Percentiles rank a stretch among this genome's conserved stretches.
Conservation (phyloP, 1,140 invertebrate genomes). For the Melanaphis sacchari region DNA sequence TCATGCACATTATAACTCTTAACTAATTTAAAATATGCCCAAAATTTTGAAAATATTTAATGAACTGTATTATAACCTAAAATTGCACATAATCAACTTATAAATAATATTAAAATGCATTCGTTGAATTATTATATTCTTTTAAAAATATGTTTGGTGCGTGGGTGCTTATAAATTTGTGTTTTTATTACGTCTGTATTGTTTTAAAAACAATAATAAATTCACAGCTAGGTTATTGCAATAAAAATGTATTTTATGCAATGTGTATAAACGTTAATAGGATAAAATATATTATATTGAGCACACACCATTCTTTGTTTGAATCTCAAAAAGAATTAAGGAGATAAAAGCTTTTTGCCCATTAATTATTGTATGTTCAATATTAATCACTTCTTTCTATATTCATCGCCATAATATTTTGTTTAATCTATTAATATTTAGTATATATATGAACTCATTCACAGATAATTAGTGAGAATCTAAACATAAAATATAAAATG, state of each 20-base stretch:
- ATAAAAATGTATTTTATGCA: neutral
- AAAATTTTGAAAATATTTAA: constrained; percentile 13
- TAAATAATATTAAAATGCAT: neutral
- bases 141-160: neutral
- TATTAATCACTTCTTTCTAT: constrained; percentile 12
- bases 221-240: neutral
- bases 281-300: neutral
- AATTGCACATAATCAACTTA: neutral
- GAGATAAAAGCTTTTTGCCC: neutral
- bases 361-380: neutral
- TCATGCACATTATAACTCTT: neutral
- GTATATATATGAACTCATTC: no score
- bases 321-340: neutral
- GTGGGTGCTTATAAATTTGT: neutral
- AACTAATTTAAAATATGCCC: neutral
- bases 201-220: neutral
- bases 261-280: neutral
- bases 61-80: neutral
- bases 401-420: neutral
- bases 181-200: neutral
- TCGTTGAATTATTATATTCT: neutral
- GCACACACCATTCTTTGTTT: neutral
- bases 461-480: neutral
- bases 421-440: neutral
- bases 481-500: neutral